Conservation (phyloP, 2,797 vertebrate species). For the Hypotaenidia philippensis region DNA sequence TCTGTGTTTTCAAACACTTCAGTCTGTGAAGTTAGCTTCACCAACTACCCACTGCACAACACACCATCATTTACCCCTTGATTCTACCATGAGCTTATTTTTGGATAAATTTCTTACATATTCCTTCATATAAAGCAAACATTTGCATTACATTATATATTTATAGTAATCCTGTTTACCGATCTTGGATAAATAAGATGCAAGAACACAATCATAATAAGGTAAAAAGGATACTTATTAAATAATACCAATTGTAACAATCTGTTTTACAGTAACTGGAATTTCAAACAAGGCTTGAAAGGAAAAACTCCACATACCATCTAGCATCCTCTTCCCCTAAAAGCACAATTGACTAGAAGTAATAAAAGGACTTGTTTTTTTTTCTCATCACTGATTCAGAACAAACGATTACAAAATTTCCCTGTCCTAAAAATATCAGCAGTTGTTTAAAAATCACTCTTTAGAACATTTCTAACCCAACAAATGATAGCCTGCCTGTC, state of each 20-base stretch:
- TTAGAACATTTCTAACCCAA: neutral
- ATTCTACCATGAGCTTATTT: neutral
- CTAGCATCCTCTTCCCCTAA: neutral
- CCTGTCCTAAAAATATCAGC: neutral
- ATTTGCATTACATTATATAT: neutral
- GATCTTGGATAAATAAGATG: neutral
- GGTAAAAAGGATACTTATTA: neutral
- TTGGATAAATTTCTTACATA: neutral
- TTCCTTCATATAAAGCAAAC: neutral
- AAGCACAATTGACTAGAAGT: neutral
- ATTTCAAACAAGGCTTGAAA: neutral
- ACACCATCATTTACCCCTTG: neutral
- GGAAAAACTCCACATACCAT: neutral
- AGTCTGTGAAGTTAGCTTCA: neutral
- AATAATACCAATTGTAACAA: neutral
- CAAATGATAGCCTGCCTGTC: neutral
- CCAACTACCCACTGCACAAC: fast-evolving
- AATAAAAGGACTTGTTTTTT: neutral
- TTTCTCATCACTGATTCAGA: neutral
- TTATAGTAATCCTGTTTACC: neutral
- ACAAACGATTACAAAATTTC: neutral
- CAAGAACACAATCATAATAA: neutral
- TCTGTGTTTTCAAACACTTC: neutral
- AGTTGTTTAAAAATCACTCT: neutral
- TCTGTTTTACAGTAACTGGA: neutral